Percentiles rank a stretch among this genome's conserved stretches.
These are phyloP conservation scores for Aproaerema taeniolella DNA, from an alignment of 2,888 invertebrate species.

Conservation along the genomic window DNA sequence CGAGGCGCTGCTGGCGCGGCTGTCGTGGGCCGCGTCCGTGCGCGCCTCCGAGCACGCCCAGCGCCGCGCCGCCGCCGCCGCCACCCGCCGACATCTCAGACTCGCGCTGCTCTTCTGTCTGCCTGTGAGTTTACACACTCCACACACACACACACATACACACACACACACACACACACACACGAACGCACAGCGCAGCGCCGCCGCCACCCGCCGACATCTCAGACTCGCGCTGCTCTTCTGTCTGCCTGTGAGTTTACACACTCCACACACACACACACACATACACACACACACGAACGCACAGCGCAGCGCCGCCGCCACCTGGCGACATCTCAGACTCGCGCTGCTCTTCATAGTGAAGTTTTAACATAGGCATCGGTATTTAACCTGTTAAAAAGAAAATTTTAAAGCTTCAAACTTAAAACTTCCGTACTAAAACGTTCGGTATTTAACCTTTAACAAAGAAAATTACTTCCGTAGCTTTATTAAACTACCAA, in stretches of 20 bases:
- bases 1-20: conserved; percentile 92
- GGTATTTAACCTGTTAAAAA: no score
- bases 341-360: conserved; percentile 91
- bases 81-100: conserved; percentile 83
- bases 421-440: no score
- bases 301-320: conserved; percentile 84
- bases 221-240: conserved; percentile 91
- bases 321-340: conserved; percentile 83
- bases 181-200: conserved; percentile 85
- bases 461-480: no score
- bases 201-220: conserved; percentile 81
- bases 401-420: no score
- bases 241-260: conserved; percentile 86
- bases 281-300: conserved; percentile 91
- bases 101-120: conserved; percentile 91
- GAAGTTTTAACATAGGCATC: no score
- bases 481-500: no score
- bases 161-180: conserved; percentile 91
- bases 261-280: no score
- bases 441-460: no score
- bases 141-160: no score
- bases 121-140: conserved; percentile 84
- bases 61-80: conserved; percentile 85
- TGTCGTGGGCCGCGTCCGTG: conserved; percentile 95
- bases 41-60: conserved; percentile 88